Evolutionary conservation across 2,888 invertebrate species (phyloP).

Genomic region (Nomada fabriciana): DNA sequence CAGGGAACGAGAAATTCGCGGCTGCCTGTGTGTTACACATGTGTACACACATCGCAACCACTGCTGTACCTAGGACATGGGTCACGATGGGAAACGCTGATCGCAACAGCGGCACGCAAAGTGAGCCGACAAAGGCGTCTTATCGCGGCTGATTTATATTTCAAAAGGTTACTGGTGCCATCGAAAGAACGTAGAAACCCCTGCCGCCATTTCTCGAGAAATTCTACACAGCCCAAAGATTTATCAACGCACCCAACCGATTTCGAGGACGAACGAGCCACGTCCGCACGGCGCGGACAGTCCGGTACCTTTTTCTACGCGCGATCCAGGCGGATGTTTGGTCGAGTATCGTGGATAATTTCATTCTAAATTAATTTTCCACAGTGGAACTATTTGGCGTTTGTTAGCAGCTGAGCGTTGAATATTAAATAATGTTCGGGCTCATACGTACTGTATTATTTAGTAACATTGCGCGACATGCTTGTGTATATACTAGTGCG

Average conservation of each 20-base stretch:
- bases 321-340: too few relatives aligned
- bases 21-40: constrained; percentile 21
- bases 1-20: constrained; percentile 31
- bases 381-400: too few relatives aligned
- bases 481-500: too few relatives aligned
- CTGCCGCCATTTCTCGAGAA: constrained; percentile 39
- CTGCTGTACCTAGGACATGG: constrained; percentile 1
- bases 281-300: neutral
- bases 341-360: too few relatives aligned
- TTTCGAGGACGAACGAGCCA: constrained; percentile 26
- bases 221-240: constrained; percentile 47
- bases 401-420: too few relatives aligned
- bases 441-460: too few relatives aligned
- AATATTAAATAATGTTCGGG: too few relatives aligned
- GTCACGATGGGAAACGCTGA: constrained; percentile 38
- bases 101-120: constrained; percentile 64
- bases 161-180: constrained; percentile 62
- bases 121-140: constrained; percentile 69
- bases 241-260: constrained; percentile 42
- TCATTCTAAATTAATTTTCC: too few relatives aligned
- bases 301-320: neutral
- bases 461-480: too few relatives aligned
- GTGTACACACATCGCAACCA: constrained; percentile 11
- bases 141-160: constrained; percentile 71
- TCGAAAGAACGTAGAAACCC: constrained; percentile 40